Percentiles rank a stretch among this genome's conserved stretches.
Conservation (phyloP, 2,113 vertebrate genomes). For the Polypterus bichir region DNA sequence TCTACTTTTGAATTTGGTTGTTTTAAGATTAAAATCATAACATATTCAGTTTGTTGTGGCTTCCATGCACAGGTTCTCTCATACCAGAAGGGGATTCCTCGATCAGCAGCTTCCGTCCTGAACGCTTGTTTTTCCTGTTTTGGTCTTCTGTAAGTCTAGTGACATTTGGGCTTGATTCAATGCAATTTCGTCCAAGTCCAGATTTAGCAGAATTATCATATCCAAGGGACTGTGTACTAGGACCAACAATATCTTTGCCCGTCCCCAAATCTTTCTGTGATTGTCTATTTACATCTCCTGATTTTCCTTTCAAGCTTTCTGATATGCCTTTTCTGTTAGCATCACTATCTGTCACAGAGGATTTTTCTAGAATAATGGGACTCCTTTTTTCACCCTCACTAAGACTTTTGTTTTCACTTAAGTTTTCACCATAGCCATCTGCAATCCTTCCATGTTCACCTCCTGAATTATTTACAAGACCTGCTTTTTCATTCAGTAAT, state of each 20-base stretch:
- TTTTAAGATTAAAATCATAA: too few species aligned
- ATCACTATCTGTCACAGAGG: too few species aligned
- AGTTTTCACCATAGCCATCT: conserved; percentile 17
- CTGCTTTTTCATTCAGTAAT: background rate
- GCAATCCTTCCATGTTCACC: conserved; percentile 31
- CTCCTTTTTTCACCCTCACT: background rate
- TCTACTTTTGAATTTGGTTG: too few species aligned
- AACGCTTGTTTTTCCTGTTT: background rate
- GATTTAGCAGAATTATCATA: background rate
- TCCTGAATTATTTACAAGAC: conserved; percentile 5
- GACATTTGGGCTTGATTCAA: background rate
- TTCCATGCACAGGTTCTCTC: conserved; percentile 35
- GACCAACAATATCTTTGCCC: background rate
- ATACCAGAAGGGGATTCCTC: conserved; percentile 32
- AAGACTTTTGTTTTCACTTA: conserved; percentile 2
- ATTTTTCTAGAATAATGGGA: too few species aligned
- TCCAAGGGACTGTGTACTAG: too few species aligned
- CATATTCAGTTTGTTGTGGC: background rate
- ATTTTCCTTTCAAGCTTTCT: too few species aligned
- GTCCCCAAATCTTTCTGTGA: background rate
- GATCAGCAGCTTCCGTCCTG: conserved; percentile 13
- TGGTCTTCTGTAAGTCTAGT: background rate
- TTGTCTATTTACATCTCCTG: background rate
- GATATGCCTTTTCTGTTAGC: too few species aligned
- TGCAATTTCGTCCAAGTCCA: background rate